Conservation (phyloP, 2,797 vertebrate genomes). For the Manis pentadactyla region DNA sequence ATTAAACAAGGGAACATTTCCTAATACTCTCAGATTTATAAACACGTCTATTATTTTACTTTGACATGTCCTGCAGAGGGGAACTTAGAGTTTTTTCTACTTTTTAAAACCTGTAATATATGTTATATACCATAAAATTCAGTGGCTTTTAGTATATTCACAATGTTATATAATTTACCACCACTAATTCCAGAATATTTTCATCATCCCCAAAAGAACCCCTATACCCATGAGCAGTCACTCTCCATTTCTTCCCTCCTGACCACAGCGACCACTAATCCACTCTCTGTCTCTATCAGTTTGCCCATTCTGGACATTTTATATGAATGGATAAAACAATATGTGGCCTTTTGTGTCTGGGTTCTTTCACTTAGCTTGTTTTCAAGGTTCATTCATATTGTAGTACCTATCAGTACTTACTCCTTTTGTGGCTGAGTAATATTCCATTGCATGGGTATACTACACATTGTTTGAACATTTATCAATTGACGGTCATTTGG, state of each 20-base stretch:
- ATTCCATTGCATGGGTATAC: neutral
- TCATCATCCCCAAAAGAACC: neutral
- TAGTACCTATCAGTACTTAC: neutral
- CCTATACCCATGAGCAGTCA: neutral
- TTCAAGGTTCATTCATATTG: neutral
- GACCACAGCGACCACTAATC: neutral
- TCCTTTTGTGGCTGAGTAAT: neutral
- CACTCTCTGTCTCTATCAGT: neutral
- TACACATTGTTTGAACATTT: conserved; percentile 5
- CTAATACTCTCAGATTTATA: conserved; percentile 60
- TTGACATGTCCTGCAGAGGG: conserved; percentile 41
- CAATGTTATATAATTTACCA: neutral
- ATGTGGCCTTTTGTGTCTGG: neutral
- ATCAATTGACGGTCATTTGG: neutral
- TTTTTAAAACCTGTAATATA: neutral
- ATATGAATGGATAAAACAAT: neutral
- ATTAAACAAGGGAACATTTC: conserved; percentile 76
- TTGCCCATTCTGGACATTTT: conserved; percentile 13
- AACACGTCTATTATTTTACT: conserved; percentile 61
- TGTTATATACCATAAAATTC: neutral
- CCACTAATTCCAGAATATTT: neutral
- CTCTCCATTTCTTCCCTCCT: neutral
- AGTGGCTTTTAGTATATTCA: neutral
- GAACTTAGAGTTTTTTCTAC: neutral
- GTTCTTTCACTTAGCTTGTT: neutral